Conservation (phyloP, 2,888 invertebrate species). For the Plagodis pulveraria region DNA sequence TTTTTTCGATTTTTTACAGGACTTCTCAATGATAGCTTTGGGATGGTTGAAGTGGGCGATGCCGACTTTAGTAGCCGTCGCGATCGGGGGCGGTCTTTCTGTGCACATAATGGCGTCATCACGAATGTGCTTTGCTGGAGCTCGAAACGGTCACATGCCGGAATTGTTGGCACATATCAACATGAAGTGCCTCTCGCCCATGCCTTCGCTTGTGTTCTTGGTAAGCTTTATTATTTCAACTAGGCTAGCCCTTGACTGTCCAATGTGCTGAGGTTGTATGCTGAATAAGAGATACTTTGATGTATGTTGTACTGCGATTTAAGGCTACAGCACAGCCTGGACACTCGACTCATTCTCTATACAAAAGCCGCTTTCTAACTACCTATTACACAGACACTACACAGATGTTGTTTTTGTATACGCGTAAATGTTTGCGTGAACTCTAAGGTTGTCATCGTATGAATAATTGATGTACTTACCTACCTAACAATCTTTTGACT, state of each 20-base stretch:
- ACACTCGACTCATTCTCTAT: too few species aligned
- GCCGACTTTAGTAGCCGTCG: constrained; percentile 96
- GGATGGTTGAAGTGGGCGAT: constrained; percentile 92
- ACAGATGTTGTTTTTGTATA: too few species aligned
- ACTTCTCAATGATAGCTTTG: constrained; percentile 91
- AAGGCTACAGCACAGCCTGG: too few species aligned
- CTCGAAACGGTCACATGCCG: constrained; percentile 95
- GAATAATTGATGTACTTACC: too few species aligned
- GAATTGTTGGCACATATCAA: constrained; percentile 91
- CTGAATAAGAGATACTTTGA: too few species aligned
- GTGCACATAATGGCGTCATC: constrained; percentile 98
- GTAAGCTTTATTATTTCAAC: constrained; percentile 75
- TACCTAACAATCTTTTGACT: too few species aligned
- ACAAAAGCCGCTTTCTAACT: too few species aligned
- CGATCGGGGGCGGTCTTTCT: constrained; percentile 96
- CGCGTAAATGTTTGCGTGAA: too few species aligned
- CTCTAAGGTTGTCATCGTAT: too few species aligned
- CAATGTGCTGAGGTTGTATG: too few species aligned
- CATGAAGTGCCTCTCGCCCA: constrained; percentile 89
- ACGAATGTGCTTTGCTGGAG: constrained; percentile 96
- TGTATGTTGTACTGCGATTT: too few species aligned
- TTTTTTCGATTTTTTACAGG: constrained; percentile 86
- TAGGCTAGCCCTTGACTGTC: background rate
- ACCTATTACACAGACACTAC: too few species aligned
- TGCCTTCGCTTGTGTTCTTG: constrained; percentile 92